phyloP scores from a whole-genome alignment of 2,113 vertebrate genomes.

The Epinephelus lanceolatus region DNA sequence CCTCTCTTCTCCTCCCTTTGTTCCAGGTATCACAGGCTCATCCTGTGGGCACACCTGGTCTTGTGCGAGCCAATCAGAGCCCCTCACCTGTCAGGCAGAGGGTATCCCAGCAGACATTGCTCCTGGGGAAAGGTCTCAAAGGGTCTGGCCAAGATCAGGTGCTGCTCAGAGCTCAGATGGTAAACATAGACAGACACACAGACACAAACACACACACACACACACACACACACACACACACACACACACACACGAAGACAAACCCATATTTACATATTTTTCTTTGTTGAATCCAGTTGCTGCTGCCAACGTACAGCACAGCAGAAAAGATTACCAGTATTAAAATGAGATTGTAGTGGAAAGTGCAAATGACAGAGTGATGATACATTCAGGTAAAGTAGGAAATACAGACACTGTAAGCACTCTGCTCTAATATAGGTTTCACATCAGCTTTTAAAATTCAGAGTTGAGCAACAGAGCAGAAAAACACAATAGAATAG shows the following conservation, averaged over 20 bases:
- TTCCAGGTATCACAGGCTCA: constrained; percentile 72
- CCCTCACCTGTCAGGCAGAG: constrained; percentile 67
- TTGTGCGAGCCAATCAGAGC: constrained; percentile 76
- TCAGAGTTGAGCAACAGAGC: no score
- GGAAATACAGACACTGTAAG: background rate
- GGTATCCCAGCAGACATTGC: constrained; percentile 82
- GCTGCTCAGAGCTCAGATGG: constrained; percentile 86
- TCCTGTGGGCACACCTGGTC: constrained; percentile 68
- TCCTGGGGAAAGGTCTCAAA: constrained; percentile 82
- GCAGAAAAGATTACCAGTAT: background rate
- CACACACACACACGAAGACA: background rate
- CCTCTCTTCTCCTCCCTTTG: background rate
- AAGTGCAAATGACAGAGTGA: background rate
- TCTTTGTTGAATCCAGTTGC: background rate
- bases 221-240: background rate
- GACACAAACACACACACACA: background rate
- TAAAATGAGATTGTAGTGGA: constrained; percentile 6
- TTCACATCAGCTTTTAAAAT: background rate
- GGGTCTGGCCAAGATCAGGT: constrained; percentile 82
- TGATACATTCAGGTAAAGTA: background rate
- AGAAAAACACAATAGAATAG: background rate
- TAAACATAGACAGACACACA: constrained; percentile 64
- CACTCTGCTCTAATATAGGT: background rate
- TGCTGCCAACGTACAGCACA: background rate
- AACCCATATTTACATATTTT: background rate